Conservation (phyloP, 2,113 vertebrate species). For the Marmota monax region DNA sequence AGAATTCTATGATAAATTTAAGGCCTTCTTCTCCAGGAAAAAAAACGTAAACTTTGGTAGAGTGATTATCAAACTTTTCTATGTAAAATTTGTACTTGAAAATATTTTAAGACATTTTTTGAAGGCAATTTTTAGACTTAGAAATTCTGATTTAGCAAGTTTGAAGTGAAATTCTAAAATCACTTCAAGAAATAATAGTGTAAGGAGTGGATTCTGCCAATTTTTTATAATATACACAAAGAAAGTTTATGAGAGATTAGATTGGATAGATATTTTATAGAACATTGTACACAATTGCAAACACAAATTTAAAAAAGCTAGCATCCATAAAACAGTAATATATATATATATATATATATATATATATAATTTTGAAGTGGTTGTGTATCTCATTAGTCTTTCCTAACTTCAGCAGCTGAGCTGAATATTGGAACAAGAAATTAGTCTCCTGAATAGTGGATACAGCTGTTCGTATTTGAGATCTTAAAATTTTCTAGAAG, state of each 20-base stretch:
- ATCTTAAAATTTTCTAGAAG: not conserved
- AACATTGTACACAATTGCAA: not conserved
- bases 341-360: not conserved
- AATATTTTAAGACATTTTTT: constrained; percentile 1
- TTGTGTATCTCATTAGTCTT: not conserved
- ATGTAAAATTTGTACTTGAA: not conserved
- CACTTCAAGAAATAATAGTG: not conserved
- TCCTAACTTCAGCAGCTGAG: not conserved
- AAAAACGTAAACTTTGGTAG: not conserved
- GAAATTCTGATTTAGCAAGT: not conserved
- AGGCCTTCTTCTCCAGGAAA: not conserved
- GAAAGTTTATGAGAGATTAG: not conserved
- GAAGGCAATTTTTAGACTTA: not conserved
- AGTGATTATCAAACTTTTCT: not conserved
- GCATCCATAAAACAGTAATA: not conserved
- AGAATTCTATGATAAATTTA: not conserved
- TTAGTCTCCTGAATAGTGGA: not conserved
- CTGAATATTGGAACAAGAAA: not conserved
- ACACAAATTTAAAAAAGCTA: not conserved
- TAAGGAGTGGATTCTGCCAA: not conserved
- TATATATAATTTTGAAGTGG: not conserved
- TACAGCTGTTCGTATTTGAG: not conserved
- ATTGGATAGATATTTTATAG: not conserved
- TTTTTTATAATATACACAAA: not conserved
- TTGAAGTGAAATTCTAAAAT: constrained; percentile 11